These are phyloP conservation scores for Scylla paramamosain DNA, from an alignment of 1,140 invertebrate genomes.

Conservation along the genomic window DNA sequence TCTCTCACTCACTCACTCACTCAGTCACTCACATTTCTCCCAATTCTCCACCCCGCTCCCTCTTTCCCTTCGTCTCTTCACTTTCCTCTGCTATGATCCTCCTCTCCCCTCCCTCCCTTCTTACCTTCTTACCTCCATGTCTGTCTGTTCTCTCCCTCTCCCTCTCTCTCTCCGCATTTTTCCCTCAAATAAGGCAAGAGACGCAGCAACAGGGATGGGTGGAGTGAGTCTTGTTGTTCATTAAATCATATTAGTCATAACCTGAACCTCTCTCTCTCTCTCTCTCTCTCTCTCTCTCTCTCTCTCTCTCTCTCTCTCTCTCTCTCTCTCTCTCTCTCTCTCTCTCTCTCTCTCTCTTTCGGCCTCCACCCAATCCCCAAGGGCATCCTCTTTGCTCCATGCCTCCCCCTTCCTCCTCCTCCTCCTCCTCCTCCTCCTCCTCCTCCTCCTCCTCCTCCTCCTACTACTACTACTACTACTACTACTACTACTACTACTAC, in stretches of 20 bases:
- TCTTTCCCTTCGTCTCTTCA: not conserved
- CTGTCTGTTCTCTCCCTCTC: not conserved
- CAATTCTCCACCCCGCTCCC: not conserved
- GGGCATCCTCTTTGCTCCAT: no score
- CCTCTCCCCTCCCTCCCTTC: not conserved
- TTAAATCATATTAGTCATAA: not conserved
- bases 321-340: constrained; percentile 41
- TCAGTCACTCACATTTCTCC: not conserved
- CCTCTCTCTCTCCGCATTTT: not conserved
- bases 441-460: no score
- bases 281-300: constrained; percentile 50
- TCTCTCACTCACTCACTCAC: not conserved
- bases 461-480: no score
- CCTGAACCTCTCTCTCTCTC: constrained; percentile 22
- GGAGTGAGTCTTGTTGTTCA: not conserved
- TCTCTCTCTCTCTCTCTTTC: not conserved
- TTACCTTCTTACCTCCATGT: not conserved
- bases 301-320: constrained; percentile 51
- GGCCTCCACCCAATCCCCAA: not conserved
- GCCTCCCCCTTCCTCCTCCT: no score
- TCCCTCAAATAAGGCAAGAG: not conserved
- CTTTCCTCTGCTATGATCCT: not conserved
- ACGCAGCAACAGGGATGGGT: not conserved
- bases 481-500: no score
- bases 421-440: no score